Base-by-base conservation (phyloP, 2,888 invertebrate species). In the Metallyticus violacea region DNA sequence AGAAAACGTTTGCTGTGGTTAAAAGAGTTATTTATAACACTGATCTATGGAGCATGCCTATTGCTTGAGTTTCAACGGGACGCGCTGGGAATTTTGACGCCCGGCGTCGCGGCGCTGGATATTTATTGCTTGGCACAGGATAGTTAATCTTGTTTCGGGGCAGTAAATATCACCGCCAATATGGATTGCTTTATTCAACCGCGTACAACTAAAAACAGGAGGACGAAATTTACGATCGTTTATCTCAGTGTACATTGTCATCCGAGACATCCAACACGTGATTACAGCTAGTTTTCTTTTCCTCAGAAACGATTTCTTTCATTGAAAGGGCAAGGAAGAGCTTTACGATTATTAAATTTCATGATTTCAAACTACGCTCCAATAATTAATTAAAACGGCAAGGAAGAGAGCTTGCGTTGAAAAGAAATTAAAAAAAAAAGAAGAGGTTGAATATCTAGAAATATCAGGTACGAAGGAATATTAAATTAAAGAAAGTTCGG, bases 121-220 rank as follows among this genome's bases (percentile, higher is more conserved):
- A 62, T 62, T 62, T 62, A 62, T 62, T 62, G 40, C 40, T 62
- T 15, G 40, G 26, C 30, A 30, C 30, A 25, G 81, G 40, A n/a
- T 40, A 81, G 81, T 81, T 81, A 81, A 81, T 81, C 81, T 40
- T 81, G 40, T 81, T 81, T 81, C 7, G 26, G 30, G 81, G 81
- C 40, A 40, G 81, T 81, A 81, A 81, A 81, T 26, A 81, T 81
- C 40, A 81, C 81, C 40, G 6, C 29, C 81, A 81, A 40, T 81
- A 81, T 40, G 81, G 26, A 81, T 25, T 81, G 81, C 40, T 81
- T 40, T 40, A 40, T 81, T 81, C 40, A 62, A 62, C 40, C 40
- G 40, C 40, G 40, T 62, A 62, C 40, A 15, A 62, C 40, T 81
- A 81, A 81, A 81, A 81, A 2, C n/a, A 9, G 40, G 29, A 81